phyloP scores from a whole-genome alignment of 2,888 invertebrate genomes.

The Noctua pronuba region DNA sequence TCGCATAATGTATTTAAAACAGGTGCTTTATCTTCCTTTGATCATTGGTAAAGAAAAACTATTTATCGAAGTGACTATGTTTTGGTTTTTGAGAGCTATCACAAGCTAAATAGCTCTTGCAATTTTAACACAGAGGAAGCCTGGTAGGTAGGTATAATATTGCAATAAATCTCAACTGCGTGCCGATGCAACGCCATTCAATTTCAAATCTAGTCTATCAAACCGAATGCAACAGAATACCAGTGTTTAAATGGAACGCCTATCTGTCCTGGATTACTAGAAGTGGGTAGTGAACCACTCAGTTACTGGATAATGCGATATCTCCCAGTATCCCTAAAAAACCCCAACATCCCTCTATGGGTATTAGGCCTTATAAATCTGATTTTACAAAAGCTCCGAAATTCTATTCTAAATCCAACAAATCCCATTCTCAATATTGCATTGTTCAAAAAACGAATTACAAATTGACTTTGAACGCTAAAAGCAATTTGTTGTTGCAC shows the following conservation, averaged over 20 bases:
- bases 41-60: background rate
- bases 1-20: background rate
- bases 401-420: background rate
- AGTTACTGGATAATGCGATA: background rate
- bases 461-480: background rate
- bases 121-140: background rate
- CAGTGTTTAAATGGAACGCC: background rate
- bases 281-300: background rate
- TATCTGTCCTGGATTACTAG: background rate
- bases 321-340: background rate
- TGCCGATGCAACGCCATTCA: background rate
- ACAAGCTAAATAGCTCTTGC: background rate
- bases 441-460: background rate
- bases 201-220: background rate
- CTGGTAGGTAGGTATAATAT: background rate
- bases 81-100: background rate
- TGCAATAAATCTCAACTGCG: background rate
- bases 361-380: constrained; percentile 5
- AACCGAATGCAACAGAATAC: background rate
- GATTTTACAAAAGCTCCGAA: background rate
- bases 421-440: constrained; percentile 1
- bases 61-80: background rate
- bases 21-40: background rate
- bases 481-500: constrained; percentile 26
- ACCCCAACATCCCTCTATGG: background rate